phyloP scores from a whole-genome alignment of 2,113 vertebrate species.

The Cephalopterus ornatus region DNA sequence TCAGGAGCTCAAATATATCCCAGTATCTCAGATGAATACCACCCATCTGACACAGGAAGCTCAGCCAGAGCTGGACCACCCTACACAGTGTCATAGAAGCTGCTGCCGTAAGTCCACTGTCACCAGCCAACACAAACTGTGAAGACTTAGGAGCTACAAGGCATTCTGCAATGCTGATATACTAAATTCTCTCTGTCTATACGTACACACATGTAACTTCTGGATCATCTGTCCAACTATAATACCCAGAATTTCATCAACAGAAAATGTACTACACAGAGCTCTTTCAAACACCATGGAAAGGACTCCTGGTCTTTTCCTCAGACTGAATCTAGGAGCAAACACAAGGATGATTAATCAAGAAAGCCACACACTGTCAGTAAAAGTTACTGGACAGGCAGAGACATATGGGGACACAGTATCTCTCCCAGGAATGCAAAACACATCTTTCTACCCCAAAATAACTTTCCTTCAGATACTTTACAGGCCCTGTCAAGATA shows the following conservation, averaged over 20 bases:
- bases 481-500: not conserved
- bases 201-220: not conserved
- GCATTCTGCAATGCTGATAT: not conserved
- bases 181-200: not conserved
- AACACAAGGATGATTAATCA: not conserved
- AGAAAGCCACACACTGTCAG: not conserved
- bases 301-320: not conserved
- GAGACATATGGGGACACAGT: not conserved
- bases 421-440: not conserved
- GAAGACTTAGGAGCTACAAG: not conserved
- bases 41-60: not conserved
- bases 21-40: not conserved
- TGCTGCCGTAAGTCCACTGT: not conserved
- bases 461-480: not conserved
- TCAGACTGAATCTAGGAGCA: not conserved
- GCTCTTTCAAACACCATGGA: not conserved
- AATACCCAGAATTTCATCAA: not conserved
- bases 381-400: not conserved
- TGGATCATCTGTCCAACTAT: not conserved
- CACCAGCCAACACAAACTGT: not conserved
- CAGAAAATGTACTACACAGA: not conserved
- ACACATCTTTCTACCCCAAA: not conserved
- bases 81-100: not conserved
- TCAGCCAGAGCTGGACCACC: not conserved
- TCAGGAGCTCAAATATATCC: not conserved